These are phyloP conservation scores for Ascaphus truei DNA, from an alignment of 2,113 vertebrate species.

Conservation along the genomic window DNA sequence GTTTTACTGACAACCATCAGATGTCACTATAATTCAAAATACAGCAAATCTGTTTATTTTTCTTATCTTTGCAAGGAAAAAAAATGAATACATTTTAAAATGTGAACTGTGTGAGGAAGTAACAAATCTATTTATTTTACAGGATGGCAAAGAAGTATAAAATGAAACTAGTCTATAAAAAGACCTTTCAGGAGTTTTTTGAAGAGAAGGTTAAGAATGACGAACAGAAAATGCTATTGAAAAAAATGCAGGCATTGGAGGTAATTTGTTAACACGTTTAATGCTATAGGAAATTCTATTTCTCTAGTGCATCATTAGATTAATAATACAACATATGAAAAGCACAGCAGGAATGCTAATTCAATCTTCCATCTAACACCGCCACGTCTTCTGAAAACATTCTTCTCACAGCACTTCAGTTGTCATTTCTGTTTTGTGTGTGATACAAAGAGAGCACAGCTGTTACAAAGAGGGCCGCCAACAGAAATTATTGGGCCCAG, in stretches of 20 bases:
- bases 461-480: too few species aligned
- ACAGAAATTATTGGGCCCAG: too few species aligned
- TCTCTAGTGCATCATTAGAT: neutral
- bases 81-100: neutral
- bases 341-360: too few species aligned
- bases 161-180: constrained; percentile 87
- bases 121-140: constrained; percentile 43
- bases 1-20: constrained; percentile 38
- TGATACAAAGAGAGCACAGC: too few species aligned
- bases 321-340: neutral
- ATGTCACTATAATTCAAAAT: constrained; percentile 47
- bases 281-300: neutral
- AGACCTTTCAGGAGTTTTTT: constrained; percentile 87
- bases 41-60: neutral
- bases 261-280: constrained; percentile 49
- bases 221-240: constrained; percentile 77
- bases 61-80: constrained; percentile 1
- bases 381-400: too few species aligned
- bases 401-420: too few species aligned
- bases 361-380: too few species aligned
- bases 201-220: constrained; percentile 84
- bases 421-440: too few species aligned
- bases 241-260: constrained; percentile 89
- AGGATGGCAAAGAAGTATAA: constrained; percentile 91
- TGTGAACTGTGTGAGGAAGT: constrained; percentile 8